Base-by-base conservation (phyloP, 1,140 invertebrate species). In the Drosophila oshimai region DNA sequence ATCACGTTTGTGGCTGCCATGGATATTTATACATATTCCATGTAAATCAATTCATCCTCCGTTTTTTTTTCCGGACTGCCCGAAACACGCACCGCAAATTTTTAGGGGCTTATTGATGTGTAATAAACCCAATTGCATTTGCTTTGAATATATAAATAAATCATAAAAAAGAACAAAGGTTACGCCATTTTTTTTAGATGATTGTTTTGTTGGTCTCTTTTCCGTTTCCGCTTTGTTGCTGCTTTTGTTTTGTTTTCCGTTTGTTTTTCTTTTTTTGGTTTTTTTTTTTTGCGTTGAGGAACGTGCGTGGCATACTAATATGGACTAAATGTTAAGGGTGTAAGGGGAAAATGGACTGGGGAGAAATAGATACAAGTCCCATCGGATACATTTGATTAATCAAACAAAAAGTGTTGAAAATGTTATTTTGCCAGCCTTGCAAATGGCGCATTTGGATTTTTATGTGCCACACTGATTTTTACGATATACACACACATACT, bases 141-240 rank as follows among this genome's bases (percentile, higher is more conserved):
- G 81, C 62, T 86, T 86, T 87, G 81, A 80, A 86, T 86, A 81
- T 80, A 87, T 87, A 86, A 86, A 86, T 81, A 87, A 74, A 86
- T 60, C 76, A 80, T 80, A 60, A 34, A 67, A 44, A 39, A 45
- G 18, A 65, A 46, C 45, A 39, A 61, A 71, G 44, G 45, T 51
- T 64, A 34, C 58, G 72, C 58, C 70, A 74, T 73, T 62, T 73
- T 74, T 69, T 77, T 69, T 62, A 62, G 54, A 62, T 60, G 54
- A 22, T 49, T 69, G 50, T 57, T 68, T 37, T 55, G 61, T 50
- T 60, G 36, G 26, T 51, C 39, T 44, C 34, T 34, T 64, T 81
- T 83, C 34, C 34, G 78, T 73, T 84, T 78, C 60, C 74, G 74
- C 68, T 60, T 84, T 76, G 71, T 42, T 83, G 61, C 37, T 31